A percentile compares a stretch with the other conserved stretches of the same genome.
These are phyloP conservation scores for Cladopsammia gracilis DNA, from an alignment of 64 coral and sea anemone genomes.

Conservation along the genomic window DNA sequence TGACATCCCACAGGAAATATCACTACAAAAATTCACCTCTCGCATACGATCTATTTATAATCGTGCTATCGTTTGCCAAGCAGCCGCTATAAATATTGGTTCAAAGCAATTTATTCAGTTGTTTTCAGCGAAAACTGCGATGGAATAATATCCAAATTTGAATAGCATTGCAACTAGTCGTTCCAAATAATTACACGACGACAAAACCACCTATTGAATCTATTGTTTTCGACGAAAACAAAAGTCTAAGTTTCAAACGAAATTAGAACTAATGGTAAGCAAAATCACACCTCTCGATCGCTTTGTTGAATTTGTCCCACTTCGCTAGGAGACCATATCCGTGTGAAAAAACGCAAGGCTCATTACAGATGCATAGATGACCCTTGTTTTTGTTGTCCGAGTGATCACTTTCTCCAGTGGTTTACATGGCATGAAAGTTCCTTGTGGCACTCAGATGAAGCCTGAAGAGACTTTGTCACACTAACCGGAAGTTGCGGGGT, in stretches of 20 bases:
- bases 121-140: constrained; percentile 10
- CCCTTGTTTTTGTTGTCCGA: neutral
- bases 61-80: neutral
- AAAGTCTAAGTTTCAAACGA: neutral
- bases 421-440: neutral
- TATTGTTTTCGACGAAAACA: constrained; percentile 27
- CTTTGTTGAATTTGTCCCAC: constrained; percentile 32
- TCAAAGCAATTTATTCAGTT: constrained; percentile 39
- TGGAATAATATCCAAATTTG: constrained; percentile 48
- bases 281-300: neutral
- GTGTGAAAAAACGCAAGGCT: constrained; percentile 20
- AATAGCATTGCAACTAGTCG: constrained; percentile 25
- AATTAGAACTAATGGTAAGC: constrained; percentile 4
- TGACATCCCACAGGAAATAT: constrained; percentile 24
- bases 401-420: neutral
- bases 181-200: constrained; percentile 10
- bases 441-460: too few relatives aligned
- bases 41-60: constrained; percentile 29
- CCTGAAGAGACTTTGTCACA: neutral
- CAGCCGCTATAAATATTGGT: constrained; percentile 2
- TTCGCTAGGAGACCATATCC: constrained; percentile 5
- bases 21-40: constrained; percentile 1
- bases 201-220: neutral
- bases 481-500: constrained; percentile 18
- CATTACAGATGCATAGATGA: constrained; percentile 22